Evolutionary conservation across 2,113 vertebrate species (phyloP).

Genomic region (Phaetusa simplex): DNA sequence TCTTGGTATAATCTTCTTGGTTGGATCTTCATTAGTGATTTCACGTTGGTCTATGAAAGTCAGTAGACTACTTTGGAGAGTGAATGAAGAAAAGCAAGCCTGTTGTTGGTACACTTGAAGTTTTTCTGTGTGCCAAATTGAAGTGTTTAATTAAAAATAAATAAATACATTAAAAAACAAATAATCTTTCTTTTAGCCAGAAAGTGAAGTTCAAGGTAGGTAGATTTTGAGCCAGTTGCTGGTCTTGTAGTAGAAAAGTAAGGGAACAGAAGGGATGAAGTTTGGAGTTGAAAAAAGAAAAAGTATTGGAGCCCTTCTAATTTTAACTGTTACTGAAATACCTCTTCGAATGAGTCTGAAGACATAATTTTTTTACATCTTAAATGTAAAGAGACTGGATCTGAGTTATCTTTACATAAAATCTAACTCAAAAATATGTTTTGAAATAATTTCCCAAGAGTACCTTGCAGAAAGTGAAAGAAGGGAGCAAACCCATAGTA

Average conservation of each 20-base stretch:
- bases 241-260: neutral
- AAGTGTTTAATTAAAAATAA: neutral
- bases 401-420: neutral
- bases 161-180: neutral
- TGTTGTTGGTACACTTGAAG: neutral
- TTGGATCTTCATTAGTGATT: neutral
- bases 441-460: neutral
- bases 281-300: neutral
- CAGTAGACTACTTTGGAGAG: fast-evolving
- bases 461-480: neutral
- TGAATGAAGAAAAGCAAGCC: neutral
- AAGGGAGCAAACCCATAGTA: neutral
- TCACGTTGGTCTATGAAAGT: neutral
- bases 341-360: neutral
- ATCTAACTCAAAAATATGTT: neutral
- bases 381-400: neutral
- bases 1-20: neutral
- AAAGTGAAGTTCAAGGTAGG: neutral
- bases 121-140: neutral
- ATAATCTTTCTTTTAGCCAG: neutral
- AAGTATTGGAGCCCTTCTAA: neutral
- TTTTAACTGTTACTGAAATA: neutral
- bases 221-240: neutral
- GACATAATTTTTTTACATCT: neutral
- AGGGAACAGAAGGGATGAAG: neutral